Base-by-base conservation (phyloP, 2,888 invertebrate genomes). In the Candidula unifasciata region DNA sequence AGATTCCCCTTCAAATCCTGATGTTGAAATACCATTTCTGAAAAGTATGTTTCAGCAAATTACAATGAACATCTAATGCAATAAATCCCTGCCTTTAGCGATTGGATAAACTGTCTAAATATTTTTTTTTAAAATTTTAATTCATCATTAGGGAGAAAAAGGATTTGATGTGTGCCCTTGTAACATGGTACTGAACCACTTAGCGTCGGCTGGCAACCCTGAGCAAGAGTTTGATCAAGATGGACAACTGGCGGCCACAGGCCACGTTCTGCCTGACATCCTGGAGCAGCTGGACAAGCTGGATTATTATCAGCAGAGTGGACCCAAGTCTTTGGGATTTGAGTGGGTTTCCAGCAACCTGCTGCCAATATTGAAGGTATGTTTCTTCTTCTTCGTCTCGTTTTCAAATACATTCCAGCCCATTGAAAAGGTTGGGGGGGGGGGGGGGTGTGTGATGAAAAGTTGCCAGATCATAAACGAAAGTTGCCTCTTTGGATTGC, bases 151-250 rank as follows among this genome's bases (percentile, higher is more conserved):
- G 78, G 79, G 60, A 52, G 69, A 37, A 44, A 78, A 69, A 44
- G 92, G 91, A 0, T 90, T 87, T 80, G 93, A 93, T 85, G 87
- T 92, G n/a, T 90, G 91, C 83, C 90, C 92, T 2, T 92, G 92
- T 84, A 93, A 93, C 86, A 90, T 89, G 69, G 87, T 92, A 18
- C 87, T 92, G 13, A 93, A 93, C 83, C 83, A 87, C 18, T 87
- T 93, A 69, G 91, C 91, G 0, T 73, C 78, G 52, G 35, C 82
- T 16, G 82, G 87, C 52, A 88, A 90, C 84, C 80, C 84, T 2
- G 60, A 78, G 0, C 44, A 89, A 35, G 66, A 87, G 27, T 91
- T 86, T 84, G 93, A 93, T 85, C 83, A 85, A n/a, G 89, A 91
- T 69, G 93, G 93, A 1, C 60, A 88, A 16, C 77, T 91, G 18